Base-by-base conservation (phyloP, 2,888 invertebrate genomes). In the Agonopterix alstromeriana region DNA sequence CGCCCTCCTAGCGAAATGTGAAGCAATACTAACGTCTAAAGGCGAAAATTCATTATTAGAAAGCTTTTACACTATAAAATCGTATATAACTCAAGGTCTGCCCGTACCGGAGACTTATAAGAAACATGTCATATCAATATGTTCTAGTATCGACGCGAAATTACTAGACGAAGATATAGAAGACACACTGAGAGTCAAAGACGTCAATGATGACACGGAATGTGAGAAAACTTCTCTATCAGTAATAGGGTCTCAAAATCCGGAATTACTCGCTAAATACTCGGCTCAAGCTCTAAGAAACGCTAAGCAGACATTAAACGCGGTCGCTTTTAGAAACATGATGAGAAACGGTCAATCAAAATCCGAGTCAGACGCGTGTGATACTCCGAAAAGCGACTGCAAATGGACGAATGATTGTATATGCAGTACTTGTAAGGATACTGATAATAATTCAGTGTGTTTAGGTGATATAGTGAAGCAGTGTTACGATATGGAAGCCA, bases 401-500 rank as follows among this genome's bases (percentile, higher is more conserved):
- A 86, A 87, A 43, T 86, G 82, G 76, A 87, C 88, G 0, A 85
- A 73, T 2, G 87, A 88, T 10, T 87, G 87, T 45, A 61, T 71
- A 0, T 87, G 87, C 35, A 68, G 57, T 1, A 65, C 73, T 0
- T 87, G 87, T 36, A 82, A 78, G 10, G 72, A 75, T 1, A 63
- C 62, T 0, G 77, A 78, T 0, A 52, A 57, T 0, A 65, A 58
- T 8, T 58, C 71, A 0, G 65, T 72, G 1, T 78, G 79, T 17
- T 36, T 77, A 1, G 77, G 73, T 0, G 79, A 82, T 45, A 70
- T 77, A 0, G 77, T 75, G 38, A 80, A 82, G 40, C 70, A 76
- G 51, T 76, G 74, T 36, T 75, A 75, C 38, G 79, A 79, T 45
- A 49, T 64, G 36, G 69, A 70, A 8, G 67, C 67, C 47, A 73